phyloP scores from a whole-genome alignment of 1,140 invertebrate species.

The Nasonia giraulti region DNA sequence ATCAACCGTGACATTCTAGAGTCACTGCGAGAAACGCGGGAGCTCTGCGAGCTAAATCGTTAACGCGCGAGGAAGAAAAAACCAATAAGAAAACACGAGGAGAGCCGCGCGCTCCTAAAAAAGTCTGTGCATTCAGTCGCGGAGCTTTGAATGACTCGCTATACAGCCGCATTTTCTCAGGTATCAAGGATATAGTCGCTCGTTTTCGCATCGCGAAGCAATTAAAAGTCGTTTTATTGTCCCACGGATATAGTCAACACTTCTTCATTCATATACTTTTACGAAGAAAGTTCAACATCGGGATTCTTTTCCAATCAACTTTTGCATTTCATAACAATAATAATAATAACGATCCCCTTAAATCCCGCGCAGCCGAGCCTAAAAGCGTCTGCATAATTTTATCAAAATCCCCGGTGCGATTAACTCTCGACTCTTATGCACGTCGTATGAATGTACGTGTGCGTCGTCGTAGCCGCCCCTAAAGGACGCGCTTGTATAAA shows the following conservation, averaged over 20 bases:
- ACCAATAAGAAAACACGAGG: background rate
- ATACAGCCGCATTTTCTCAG: background rate
- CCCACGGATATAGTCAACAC: background rate
- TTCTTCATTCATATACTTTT: too few relatives aligned
- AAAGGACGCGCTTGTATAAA: background rate
- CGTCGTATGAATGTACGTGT: background rate
- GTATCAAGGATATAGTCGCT: background rate
- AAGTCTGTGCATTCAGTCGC: background rate
- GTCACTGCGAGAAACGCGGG: background rate
- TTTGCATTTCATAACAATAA: too few relatives aligned
- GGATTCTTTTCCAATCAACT: too few relatives aligned
- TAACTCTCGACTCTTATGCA: too few relatives aligned
- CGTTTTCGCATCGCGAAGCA: background rate
- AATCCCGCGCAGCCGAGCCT: too few relatives aligned
- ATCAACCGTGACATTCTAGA: background rate
- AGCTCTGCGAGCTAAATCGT: background rate
- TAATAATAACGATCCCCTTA: too few relatives aligned
- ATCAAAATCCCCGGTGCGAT: background rate
- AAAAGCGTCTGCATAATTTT: background rate
- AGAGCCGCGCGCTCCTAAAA: background rate
- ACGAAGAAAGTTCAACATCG: background rate
- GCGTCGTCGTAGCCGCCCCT: background rate
- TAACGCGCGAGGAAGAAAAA: background rate
- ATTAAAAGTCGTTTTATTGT: background rate
- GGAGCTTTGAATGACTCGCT: background rate